These are phyloP conservation scores for Candidula unifasciata DNA, from an alignment of 2,888 invertebrate species.

Conservation along the genomic window DNA sequence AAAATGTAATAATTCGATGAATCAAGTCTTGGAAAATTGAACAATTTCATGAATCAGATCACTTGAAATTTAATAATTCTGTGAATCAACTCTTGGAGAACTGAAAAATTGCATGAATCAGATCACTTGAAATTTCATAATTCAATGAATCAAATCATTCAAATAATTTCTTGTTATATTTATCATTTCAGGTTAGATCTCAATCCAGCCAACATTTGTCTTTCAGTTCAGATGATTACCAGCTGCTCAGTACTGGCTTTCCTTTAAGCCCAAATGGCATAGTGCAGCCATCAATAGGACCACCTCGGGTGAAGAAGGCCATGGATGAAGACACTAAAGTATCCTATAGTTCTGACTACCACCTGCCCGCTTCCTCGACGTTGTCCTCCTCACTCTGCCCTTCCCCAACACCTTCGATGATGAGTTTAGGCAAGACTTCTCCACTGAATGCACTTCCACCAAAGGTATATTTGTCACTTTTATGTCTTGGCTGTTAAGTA, in stretches of 20 bases:
- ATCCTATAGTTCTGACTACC: constrained; percentile 19
- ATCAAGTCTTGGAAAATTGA: too few species aligned
- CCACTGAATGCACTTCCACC: constrained; percentile 11
- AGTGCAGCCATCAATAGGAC: neutral
- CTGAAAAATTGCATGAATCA: too few species aligned
- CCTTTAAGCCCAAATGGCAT: constrained; percentile 8
- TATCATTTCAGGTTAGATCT: constrained; percentile 13
- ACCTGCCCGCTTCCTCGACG: constrained; percentile 25
- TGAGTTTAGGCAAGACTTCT: constrained; percentile 28
- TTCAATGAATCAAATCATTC: too few species aligned
- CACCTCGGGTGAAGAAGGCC: constrained; percentile 6
- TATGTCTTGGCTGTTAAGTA: too few species aligned
- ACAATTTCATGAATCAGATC: too few species aligned
- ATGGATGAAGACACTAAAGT: constrained; percentile 33
- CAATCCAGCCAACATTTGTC: constrained; percentile 26
- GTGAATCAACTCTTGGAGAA: too few species aligned
- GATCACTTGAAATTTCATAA: too few species aligned
- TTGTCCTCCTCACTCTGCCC: constrained; percentile 35
- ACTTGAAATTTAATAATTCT: too few species aligned
- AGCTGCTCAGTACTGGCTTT: neutral
- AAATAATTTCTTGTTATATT: neutral
- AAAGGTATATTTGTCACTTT: too few species aligned
- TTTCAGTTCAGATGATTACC: constrained; percentile 28
- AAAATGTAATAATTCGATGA: too few species aligned
- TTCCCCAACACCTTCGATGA: constrained; percentile 23